Percentiles rank a stretch among this genome's conserved stretches.
phyloP scores from a whole-genome alignment of 2,888 invertebrate genomes.

The Ferdinandea cuprea region DNA sequence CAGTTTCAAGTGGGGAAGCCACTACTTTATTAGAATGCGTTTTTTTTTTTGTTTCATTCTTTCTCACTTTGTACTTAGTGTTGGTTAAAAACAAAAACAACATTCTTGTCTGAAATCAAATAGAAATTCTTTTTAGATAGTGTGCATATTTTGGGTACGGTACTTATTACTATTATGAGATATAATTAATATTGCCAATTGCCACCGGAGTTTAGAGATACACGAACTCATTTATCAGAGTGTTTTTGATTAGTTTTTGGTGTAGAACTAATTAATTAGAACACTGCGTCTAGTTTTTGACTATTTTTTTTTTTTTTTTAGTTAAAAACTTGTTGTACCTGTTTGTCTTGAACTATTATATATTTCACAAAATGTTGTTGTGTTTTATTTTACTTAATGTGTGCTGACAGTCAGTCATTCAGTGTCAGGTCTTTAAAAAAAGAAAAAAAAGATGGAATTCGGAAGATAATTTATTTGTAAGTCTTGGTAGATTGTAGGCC shows the following conservation, averaged over 20 bases:
- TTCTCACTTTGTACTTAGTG: too few species aligned
- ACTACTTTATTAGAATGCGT: constrained; percentile 24
- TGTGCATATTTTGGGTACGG: constrained; percentile 5
- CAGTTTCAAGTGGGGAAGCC: constrained; percentile 54
- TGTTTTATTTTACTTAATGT: constrained; percentile 6
- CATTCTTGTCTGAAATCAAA: constrained; percentile 15
- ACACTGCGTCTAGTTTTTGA: constrained; percentile 26
- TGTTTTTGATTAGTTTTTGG: constrained; percentile 66
- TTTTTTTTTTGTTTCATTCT: neutral
- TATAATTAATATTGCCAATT: constrained; percentile 61
- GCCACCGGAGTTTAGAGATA: constrained; percentile 60
- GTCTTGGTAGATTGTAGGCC: constrained; percentile 11
- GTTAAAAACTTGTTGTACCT: constrained; percentile 29
- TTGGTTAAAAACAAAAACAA: neutral
- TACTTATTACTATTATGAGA: constrained; percentile 28
- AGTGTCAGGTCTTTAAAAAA: neutral
- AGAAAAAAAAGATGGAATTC: constrained; percentile 41
- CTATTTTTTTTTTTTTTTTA: neutral
- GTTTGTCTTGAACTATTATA: constrained; percentile 14
- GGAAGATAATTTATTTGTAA: constrained; percentile 44
- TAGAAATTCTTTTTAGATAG: neutral
- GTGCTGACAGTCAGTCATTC: neutral
- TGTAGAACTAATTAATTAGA: constrained; percentile 62
- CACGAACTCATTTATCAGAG: constrained; percentile 48
- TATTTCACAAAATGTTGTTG: constrained; percentile 4